These are phyloP conservation scores for Gobiocypris rarus DNA, from an alignment of 2,113 vertebrate species.

Conservation along the genomic window DNA sequence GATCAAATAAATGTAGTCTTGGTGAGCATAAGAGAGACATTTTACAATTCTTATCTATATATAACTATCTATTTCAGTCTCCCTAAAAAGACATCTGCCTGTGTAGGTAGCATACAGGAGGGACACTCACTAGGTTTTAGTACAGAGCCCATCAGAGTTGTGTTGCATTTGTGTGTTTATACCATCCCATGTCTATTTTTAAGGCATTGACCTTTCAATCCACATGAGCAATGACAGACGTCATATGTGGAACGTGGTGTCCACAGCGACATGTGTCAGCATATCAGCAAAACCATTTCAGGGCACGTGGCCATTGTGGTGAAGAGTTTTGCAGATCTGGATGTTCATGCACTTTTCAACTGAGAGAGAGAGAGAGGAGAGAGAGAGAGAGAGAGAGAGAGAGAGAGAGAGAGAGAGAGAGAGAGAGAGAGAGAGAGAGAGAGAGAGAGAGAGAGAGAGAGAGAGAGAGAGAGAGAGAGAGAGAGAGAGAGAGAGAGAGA, in stretches of 20 bases:
- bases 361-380: neutral
- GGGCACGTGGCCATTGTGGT: neutral
- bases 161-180: neutral
- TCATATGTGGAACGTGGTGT: neutral
- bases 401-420: neutral
- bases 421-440: neutral
- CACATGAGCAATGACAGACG: neutral
- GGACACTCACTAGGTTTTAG: neutral
- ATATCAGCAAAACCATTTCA: slow-evolving; percentile 15
- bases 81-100: neutral
- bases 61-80: no score
- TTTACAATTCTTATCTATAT: no score
- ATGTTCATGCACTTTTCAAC: slow-evolving; percentile 30
- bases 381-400: neutral
- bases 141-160: neutral
- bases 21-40: no score
- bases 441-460: neutral
- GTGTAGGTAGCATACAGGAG: neutral
- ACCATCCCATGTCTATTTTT: neutral
- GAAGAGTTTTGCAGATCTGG: neutral
- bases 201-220: neutral
- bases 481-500: neutral
- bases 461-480: neutral
- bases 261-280: slow-evolving; percentile 10
- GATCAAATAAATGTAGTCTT: no score